Conservation (phyloP, 1,140 invertebrate species). For the Microplitis mediator region DNA sequence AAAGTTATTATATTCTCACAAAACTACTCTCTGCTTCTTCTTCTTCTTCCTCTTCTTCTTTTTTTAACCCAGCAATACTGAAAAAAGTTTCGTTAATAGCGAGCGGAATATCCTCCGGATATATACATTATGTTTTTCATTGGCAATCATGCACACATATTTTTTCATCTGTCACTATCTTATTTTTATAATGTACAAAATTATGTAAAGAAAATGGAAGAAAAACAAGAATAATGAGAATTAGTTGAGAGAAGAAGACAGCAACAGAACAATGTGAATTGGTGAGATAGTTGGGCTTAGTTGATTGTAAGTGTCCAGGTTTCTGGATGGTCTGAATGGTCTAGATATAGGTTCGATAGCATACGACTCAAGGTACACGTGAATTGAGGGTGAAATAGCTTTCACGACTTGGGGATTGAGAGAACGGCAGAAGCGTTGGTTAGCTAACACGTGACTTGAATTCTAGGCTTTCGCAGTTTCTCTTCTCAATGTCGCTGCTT, state of each 20-base stretch:
- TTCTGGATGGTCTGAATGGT: no score
- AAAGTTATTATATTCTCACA: not conserved
- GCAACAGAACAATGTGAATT: no score
- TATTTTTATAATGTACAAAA: not conserved
- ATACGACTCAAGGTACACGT: slow-evolving; percentile 1
- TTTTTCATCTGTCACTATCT: not conserved
- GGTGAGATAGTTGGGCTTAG: no score
- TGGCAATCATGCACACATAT: not conserved
- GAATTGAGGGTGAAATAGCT: slow-evolving; percentile 21
- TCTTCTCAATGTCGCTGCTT: slow-evolving; percentile 28
- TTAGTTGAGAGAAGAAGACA: no score
- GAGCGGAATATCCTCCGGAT: not conserved
- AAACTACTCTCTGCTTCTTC: not conserved
- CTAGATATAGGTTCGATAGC: not conserved
- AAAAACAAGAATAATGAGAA: no score
- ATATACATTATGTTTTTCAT: not conserved
- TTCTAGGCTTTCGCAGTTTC: slow-evolving; percentile 21
- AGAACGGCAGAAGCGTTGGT: slow-evolving; percentile 23
- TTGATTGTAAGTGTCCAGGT: no score
- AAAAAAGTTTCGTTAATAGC: not conserved
- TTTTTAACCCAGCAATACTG: no score
- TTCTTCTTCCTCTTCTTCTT: no score
- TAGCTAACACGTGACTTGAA: slow-evolving; percentile 27
- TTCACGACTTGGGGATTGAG: not conserved
- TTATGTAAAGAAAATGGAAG: no score